These are phyloP conservation scores for Champsocephalus esox DNA, from an alignment of 2,797 vertebrate genomes.

Conservation along the genomic window DNA sequence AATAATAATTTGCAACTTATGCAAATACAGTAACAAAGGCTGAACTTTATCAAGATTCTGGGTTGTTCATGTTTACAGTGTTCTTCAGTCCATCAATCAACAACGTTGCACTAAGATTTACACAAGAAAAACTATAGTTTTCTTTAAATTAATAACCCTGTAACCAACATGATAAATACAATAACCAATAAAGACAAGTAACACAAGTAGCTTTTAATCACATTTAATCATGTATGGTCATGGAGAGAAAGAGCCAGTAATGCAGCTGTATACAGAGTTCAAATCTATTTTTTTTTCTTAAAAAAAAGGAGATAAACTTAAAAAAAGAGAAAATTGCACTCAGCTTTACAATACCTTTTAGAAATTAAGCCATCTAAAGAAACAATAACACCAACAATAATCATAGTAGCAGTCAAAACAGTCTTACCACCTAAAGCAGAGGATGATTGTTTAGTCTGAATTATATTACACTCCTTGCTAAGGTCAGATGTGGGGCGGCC, in stretches of 20 bases:
- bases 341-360: slow-evolving; percentile 80
- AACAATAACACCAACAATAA: slow-evolving; percentile 81
- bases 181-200: slow-evolving; percentile 62
- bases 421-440: slow-evolving; percentile 79
- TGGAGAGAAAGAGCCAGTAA: slow-evolving; percentile 82
- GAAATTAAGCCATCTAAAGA: slow-evolving; percentile 81
- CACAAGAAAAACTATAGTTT: too few relatives aligned
- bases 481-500: slow-evolving; percentile 31
- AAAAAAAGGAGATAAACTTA: slow-evolving; percentile 61
- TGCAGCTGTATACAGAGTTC: slow-evolving; percentile 82
- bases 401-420: slow-evolving; percentile 77
- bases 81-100: too few relatives aligned
- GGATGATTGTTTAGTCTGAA: slow-evolving; percentile 78
- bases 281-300: slow-evolving; percentile 48
- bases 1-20: background rate
- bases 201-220: slow-evolving; percentile 70
- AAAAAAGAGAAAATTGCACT: slow-evolving; percentile 74
- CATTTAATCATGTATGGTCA: slow-evolving; percentile 84
- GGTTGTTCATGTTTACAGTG: too few relatives aligned
- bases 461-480: slow-evolving; percentile 69
- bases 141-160: too few relatives aligned
- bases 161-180: background rate
- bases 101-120: background rate
- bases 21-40: slow-evolving; percentile 1
- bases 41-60: too few relatives aligned